phyloP scores from a whole-genome alignment of 1,140 invertebrate species.

The Caenorhabditis tropicalis region DNA sequence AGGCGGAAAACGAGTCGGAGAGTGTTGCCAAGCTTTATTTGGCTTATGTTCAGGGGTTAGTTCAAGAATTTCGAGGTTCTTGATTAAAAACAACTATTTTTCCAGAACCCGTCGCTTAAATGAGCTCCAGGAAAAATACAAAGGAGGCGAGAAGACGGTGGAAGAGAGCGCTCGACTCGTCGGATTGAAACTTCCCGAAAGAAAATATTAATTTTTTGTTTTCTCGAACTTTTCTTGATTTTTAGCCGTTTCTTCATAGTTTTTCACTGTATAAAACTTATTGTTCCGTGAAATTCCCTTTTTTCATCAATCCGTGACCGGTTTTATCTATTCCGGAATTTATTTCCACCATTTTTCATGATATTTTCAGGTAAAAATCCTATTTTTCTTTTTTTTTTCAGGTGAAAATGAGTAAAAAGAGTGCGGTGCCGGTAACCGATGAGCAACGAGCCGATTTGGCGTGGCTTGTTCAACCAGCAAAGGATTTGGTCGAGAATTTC shows the following conservation, averaged over 20 bases:
- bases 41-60: conserved; percentile 9
- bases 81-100: neutral
- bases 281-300: too few species aligned
- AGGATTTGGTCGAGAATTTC: conserved; percentile 25
- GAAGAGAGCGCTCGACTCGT: conserved; percentile 51
- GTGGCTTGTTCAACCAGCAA: neutral
- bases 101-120: conserved; percentile 40
- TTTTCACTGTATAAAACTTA: too few species aligned
- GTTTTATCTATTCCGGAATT: too few species aligned
- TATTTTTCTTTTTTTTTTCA: neutral
- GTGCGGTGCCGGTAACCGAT: neutral
- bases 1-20: conserved; percentile 33
- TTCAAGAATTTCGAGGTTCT: neutral
- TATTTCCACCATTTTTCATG: neutral
- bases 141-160: conserved; percentile 50
- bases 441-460: neutral
- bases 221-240: neutral
- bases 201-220: conserved; percentile 13
- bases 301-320: too few species aligned
- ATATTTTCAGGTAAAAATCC: neutral
- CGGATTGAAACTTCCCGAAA: conserved; percentile 47
- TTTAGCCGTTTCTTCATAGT: neutral
- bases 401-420: neutral
- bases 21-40: conserved; percentile 25
- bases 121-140: conserved; percentile 39